phyloP scores from a whole-genome alignment of 2,797 vertebrate species.

The Lagodon rhomboides region DNA sequence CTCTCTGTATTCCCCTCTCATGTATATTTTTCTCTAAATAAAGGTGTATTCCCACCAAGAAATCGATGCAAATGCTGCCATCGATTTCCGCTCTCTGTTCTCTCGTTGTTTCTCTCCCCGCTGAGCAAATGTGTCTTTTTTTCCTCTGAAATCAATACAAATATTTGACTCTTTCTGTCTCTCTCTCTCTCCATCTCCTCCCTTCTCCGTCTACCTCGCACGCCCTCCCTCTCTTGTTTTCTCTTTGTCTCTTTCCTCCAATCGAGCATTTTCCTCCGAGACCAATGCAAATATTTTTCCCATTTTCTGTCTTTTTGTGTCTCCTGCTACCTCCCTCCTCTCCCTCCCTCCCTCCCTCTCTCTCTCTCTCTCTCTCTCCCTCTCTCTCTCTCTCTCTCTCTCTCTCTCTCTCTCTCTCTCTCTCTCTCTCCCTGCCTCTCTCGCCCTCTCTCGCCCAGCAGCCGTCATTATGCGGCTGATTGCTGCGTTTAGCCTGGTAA shows the following conservation, averaged over 20 bases:
- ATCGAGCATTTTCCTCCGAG: conserved; percentile 41
- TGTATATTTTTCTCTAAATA: conserved; percentile 50
- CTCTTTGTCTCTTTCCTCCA: conserved; percentile 34
- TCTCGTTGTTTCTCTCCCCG: conserved; percentile 23
- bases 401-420: not conserved
- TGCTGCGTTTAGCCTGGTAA: conserved; percentile 80
- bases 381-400: conserved; percentile 5
- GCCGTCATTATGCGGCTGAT: conserved; percentile 75
- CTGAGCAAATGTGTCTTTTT: conserved; percentile 48
- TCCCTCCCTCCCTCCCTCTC: not conserved
- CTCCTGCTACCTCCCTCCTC: conserved; percentile 3
- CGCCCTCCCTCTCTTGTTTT: not conserved
- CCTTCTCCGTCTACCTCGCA: not conserved
- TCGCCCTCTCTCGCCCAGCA: conserved; percentile 50
- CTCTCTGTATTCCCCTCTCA: not conserved
- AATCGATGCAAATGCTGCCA: conserved; percentile 59
- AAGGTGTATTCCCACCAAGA: conserved; percentile 54
- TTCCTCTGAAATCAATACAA: conserved; percentile 63
- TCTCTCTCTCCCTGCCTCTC: conserved; percentile 9
- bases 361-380: not conserved
- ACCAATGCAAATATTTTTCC: conserved; percentile 60
- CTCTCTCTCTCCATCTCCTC: not conserved
- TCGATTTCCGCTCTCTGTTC: conserved; percentile 37
- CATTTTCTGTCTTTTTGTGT: conserved; percentile 43
- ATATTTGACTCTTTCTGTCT: conserved; percentile 58